Evolutionary conservation across 2,113 vertebrate species (phyloP).

Genomic region (Serilophus lunatus): DNA sequence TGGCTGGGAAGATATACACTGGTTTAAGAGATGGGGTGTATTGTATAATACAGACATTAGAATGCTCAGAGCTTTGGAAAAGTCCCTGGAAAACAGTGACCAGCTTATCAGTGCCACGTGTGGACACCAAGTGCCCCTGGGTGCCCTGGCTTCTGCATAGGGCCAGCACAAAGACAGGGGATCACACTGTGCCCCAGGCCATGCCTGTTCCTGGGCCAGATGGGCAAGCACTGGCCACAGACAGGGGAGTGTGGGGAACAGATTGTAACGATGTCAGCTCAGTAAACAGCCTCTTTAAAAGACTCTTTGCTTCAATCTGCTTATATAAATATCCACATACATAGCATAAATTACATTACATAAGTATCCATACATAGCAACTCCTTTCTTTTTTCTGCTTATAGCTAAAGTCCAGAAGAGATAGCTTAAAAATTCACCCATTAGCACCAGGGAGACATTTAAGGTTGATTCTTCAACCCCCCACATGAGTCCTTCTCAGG

Average conservation of each 20-base stretch:
- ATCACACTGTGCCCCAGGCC: fast-evolving
- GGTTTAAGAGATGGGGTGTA: not conserved
- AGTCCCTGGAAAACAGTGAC: not conserved
- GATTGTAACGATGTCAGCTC: fast-evolving
- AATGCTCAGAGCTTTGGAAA: not conserved
- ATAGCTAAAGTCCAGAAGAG: not conserved
- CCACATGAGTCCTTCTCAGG: not conserved
- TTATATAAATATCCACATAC: not conserved
- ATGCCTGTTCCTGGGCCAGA: not conserved
- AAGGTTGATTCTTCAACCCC: not conserved
- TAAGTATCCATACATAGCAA: not conserved
- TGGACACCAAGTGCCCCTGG: not conserved
- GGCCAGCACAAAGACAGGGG: not conserved
- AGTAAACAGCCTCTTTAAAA: not conserved
- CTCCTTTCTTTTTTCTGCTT: not conserved
- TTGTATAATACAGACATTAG: not conserved
- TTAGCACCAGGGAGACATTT: not conserved
- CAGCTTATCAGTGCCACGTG: not conserved
- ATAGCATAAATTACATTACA: no score
- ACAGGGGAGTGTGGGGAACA: not conserved
- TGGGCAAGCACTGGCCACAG: fast-evolving
- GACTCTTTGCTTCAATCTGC: not conserved
- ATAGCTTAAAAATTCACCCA: not conserved
- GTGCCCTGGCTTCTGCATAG: fast-evolving
- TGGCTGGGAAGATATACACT: not conserved